phyloP scores from a whole-genome alignment of 2,888 invertebrate genomes.

The Trissonchulus latispiculum region DNA sequence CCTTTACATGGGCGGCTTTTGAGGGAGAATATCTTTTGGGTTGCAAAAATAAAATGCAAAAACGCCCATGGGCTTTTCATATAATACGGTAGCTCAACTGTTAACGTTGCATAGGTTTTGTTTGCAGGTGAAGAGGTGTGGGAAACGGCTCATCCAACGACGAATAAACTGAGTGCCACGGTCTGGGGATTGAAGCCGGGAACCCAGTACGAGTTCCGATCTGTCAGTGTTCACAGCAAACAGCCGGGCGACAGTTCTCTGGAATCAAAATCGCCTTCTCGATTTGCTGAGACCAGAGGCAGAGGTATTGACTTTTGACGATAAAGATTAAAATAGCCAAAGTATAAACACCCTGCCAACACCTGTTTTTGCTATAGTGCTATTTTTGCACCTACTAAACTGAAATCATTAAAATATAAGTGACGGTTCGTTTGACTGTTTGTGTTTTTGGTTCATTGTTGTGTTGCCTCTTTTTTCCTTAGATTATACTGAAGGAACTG shows the following conservation, averaged over 20 bases:
- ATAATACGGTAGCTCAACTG: too few relatives aligned
- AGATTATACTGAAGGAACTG: conserved; percentile 55
- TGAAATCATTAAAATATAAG: not conserved
- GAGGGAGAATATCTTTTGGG: too few relatives aligned
- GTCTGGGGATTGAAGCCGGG: conserved; percentile 67
- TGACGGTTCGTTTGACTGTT: not conserved
- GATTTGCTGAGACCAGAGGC: conserved; percentile 21
- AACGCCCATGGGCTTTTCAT: too few relatives aligned
- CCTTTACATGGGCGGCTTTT: too few relatives aligned
- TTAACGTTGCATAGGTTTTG: too few relatives aligned
- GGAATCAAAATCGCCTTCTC: not conserved
- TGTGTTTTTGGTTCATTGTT: too few relatives aligned
- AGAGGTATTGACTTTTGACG: too few relatives aligned
- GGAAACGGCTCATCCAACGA: conserved; percentile 55
- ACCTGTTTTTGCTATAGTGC: too few relatives aligned
- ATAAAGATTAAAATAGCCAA: too few relatives aligned
- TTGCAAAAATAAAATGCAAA: too few relatives aligned
- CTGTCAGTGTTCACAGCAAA: conserved; percentile 60
- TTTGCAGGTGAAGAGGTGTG: conserved; percentile 50
- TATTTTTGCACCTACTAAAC: not conserved
- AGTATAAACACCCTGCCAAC: too few relatives aligned
- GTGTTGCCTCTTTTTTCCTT: too few relatives aligned
- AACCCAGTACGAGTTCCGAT: conserved; percentile 69
- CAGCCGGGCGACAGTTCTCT: not conserved
- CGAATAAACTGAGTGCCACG: conserved; percentile 50